A percentile compares a stretch with the other conserved stretches of the same genome.
These are phyloP conservation scores for Hippoglossus stenolepis DNA, from an alignment of 2,113 vertebrate species.

Conservation along the genomic window DNA sequence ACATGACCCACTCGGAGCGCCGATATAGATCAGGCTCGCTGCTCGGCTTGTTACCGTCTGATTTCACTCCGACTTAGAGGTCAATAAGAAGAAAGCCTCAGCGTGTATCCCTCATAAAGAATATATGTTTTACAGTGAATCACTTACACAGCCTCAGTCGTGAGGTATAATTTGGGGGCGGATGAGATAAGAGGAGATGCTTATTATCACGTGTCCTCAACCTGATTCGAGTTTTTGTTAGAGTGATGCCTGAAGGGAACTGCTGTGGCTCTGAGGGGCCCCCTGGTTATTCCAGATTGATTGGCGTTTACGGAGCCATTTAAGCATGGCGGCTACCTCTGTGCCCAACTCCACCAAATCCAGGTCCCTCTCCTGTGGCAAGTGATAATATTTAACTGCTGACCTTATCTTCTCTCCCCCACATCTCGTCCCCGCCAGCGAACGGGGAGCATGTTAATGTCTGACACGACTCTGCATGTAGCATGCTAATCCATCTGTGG, in stretches of 20 bases:
- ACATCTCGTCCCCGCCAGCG: constrained; percentile 42
- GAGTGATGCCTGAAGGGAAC: constrained; percentile 19
- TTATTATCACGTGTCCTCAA: constrained; percentile 16
- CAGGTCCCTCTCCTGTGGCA: constrained; percentile 65
- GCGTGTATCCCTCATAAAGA: constrained; percentile 8
- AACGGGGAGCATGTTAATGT: constrained; percentile 64
- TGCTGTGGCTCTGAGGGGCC: constrained; percentile 11
- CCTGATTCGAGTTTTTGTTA: constrained; percentile 14
- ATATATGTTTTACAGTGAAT: constrained; percentile 8
- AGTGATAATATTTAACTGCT: constrained; percentile 79
- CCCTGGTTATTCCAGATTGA: constrained; percentile 52
- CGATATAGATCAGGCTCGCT: constrained; percentile 26
- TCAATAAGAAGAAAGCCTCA: constrained; percentile 23
- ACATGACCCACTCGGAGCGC: constrained; percentile 40
- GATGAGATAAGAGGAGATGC: constrained; percentile 18
- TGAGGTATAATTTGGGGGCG: constrained; percentile 4
- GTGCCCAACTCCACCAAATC: constrained; percentile 41
- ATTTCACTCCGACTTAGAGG: constrained; percentile 28
- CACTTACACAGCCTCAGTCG: background rate
- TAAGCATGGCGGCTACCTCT: constrained; percentile 53
- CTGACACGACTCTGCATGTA: constrained; percentile 61
- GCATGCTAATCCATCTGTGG: constrained; percentile 70
- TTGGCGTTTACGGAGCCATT: constrained; percentile 61
- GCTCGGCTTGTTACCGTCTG: background rate
- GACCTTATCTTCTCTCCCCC: constrained; percentile 72